phyloP scores from a whole-genome alignment of 1,140 invertebrate genomes.

The Apolygus lucorum region DNA sequence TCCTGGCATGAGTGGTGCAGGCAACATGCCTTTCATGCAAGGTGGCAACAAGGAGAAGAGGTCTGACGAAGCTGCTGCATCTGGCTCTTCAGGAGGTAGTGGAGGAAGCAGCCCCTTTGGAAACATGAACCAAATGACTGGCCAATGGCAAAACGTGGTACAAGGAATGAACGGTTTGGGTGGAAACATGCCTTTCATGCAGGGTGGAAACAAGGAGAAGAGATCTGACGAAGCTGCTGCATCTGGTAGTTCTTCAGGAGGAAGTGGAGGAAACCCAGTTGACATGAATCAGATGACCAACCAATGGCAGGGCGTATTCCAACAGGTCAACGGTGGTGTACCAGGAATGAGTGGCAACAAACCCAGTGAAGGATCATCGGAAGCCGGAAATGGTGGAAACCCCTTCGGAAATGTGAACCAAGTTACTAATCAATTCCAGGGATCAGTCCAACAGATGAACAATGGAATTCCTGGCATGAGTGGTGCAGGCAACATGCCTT shows the following conservation, averaged over 20 bases:
- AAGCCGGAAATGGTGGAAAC: no score
- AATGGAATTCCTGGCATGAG: background rate
- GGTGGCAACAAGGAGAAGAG: background rate
- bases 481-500: conserved; percentile 4
- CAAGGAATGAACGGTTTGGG: background rate
- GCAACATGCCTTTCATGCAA: background rate
- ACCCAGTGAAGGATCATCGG: background rate
- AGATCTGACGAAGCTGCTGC: background rate
- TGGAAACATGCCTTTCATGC: background rate
- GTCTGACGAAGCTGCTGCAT: background rate
- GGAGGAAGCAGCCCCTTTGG: background rate
- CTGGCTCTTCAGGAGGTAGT: background rate
- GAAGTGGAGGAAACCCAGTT: background rate
- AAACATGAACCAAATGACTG: background rate
- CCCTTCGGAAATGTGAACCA: background rate
- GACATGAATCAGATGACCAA: background rate
- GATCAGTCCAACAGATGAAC: background rate
- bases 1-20: background rate
- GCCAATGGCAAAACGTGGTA: background rate
- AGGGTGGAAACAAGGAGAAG: background rate
- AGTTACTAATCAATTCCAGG: background rate
- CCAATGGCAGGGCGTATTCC: background rate
- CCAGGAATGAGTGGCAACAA: background rate
- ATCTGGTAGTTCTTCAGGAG: background rate
- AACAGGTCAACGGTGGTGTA: background rate